Conservation (phyloP, 2,113 vertebrate species). For the Galbula dea region DNA sequence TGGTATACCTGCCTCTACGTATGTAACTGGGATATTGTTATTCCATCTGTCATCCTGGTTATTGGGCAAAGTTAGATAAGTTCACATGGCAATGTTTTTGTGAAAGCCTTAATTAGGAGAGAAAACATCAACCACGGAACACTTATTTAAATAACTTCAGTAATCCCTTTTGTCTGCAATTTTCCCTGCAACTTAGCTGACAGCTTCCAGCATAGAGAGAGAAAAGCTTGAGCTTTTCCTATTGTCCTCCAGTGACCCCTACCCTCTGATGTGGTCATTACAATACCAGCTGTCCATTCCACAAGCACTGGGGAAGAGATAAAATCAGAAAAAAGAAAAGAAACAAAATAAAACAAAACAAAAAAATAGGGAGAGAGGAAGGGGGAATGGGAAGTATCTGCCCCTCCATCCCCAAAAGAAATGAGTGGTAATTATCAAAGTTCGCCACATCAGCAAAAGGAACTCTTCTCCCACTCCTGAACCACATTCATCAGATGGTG, state of each 20-base stretch:
- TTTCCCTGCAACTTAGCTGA: not conserved
- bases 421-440: not conserved
- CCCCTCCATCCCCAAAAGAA: not conserved
- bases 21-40: not conserved
- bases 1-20: not conserved
- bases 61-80: not conserved
- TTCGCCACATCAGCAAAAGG: not conserved
- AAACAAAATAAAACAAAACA: not conserved
- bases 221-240: not conserved
- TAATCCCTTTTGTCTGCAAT: not conserved
- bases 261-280: slow-evolving; percentile 19
- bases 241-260: slow-evolving; percentile 30
- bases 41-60: not conserved
- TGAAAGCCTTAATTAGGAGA: slow-evolving; percentile 8
- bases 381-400: not conserved
- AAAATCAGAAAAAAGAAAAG: not conserved
- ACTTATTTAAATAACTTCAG: not conserved
- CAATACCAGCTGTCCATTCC: slow-evolving; percentile 12
- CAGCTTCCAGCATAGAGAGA: not conserved
- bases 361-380: no score
- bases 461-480: not conserved
- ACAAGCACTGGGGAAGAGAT: not conserved
- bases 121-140: not conserved
- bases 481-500: not conserved
- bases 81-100: not conserved